Conservation (phyloP, 2,113 vertebrate species). For the Carassius carassius region DNA sequence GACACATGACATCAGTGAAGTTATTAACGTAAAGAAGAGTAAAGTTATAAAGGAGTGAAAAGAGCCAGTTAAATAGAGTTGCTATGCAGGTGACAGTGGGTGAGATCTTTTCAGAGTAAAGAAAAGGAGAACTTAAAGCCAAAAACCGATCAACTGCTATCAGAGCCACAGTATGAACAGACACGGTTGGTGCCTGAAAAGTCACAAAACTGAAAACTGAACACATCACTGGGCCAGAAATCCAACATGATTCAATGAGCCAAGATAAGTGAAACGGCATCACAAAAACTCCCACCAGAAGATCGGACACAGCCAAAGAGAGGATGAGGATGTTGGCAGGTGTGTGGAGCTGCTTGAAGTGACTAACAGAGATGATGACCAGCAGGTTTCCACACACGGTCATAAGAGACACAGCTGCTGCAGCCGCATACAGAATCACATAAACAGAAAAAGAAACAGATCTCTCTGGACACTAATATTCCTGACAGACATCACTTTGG, state of each 20-base stretch:
- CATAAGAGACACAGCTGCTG: conserved; percentile 67
- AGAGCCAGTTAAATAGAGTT: conserved; percentile 44
- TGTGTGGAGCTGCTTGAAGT: conserved; percentile 64
- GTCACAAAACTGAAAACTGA: conserved; percentile 29
- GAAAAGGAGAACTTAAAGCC: conserved; percentile 51
- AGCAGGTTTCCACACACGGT: conserved; percentile 64
- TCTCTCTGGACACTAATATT: conserved; percentile 14
- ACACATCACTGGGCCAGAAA: conserved; percentile 45
- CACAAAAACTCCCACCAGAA: conserved; percentile 64
- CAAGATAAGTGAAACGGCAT: conserved; percentile 75
- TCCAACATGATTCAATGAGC: conserved; percentile 55
- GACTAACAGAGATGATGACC: conserved; percentile 57
- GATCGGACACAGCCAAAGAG: conserved; percentile 60
- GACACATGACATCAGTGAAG: too few relatives aligned
- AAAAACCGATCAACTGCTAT: conserved; percentile 59
- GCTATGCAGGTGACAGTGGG: conserved; percentile 2
- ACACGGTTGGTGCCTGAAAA: conserved; percentile 49
- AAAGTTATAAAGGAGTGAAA: conserved; percentile 50
- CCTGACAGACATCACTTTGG: background rate
- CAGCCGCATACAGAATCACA: conserved; percentile 59
- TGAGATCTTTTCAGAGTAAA: conserved; percentile 45
- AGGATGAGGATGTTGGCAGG: conserved; percentile 60
- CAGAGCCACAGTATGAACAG: conserved; percentile 57
- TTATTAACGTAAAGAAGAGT: background rate
- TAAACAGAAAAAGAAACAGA: conserved; percentile 37